Evolutionary conservation across 2,113 vertebrate genomes (phyloP), one percentile per base, ranked within the genome.

Genomic region (Azemiops feae): DNA sequence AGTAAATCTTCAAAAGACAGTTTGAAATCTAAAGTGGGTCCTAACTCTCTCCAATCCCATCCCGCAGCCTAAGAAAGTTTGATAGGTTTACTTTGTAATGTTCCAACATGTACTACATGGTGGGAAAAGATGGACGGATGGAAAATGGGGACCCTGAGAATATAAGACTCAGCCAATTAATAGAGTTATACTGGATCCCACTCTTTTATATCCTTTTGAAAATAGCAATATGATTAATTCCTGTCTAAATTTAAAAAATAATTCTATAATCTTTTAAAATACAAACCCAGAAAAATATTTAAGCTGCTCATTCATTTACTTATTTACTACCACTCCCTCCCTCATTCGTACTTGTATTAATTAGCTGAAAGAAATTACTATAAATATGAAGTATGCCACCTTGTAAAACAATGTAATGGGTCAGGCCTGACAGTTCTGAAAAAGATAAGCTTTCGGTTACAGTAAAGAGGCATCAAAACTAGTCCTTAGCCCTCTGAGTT

Each of bases 221-320:
- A 96, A 95, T 94, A 93, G 87, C 88, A 96, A 87, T 92, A 74
- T 93, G 88, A 94, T 52, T 85, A 89, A 93, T 95, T 74, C 92
- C 93, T 47, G 64, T 94, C 87, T 93, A 93, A 95, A 94, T 90
- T 92, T 88, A n/a, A 23, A 95, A 96, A 96, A 90, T 91, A 88
- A 96, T 95, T 94, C 93, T 90, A 89, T 3, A 93, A 93, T 92
- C 94, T 95, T 95, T 96, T 92, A 93, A 95, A 96, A 95, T 9
- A 53, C 88, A 95, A 96, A 20, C 27, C 47, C 85, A 52, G 22
- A 6, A 87, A 87, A 87, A 87, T 50, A 87, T 52, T 22, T 45
- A 45, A 47, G 14, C 30, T n/a, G 30, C 11, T n/a, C 64, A 34
- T 74, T 74, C 8, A 5, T 34, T 74, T 45, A 27, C 10, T 87